These are phyloP conservation scores for Pelosia muscerda DNA, from an alignment of 2,888 invertebrate species.

Conservation along the genomic window DNA sequence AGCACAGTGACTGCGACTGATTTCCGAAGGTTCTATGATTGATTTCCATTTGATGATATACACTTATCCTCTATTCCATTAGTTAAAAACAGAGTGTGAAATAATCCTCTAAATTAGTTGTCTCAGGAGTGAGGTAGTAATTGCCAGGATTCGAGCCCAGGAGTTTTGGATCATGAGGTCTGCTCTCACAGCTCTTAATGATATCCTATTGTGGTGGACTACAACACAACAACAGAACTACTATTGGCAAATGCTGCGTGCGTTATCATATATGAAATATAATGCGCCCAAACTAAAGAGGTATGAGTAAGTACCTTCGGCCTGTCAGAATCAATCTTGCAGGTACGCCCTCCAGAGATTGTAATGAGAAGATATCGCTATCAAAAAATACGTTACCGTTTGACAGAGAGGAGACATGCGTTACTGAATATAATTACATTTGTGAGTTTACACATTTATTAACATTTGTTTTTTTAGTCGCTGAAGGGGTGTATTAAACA, in stretches of 20 bases:
- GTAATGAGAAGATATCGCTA: conserved; percentile 25
- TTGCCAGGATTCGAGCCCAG: too few species aligned
- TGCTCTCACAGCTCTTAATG: too few species aligned
- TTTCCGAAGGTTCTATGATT: background rate
- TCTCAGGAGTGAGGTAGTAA: background rate
- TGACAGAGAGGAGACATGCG: conserved; percentile 7
- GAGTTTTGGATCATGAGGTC: too few species aligned
- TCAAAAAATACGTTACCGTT: conserved; percentile 21
- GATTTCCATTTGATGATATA: background rate
- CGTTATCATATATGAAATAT: background rate
- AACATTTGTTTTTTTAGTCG: too few species aligned
- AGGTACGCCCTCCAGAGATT: conserved; percentile 10
- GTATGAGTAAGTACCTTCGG: background rate
- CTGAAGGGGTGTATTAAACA: too few species aligned
- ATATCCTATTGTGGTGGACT: too few species aligned
- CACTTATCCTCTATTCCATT: background rate
- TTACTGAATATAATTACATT: conserved; percentile 17
- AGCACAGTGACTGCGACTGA: background rate
- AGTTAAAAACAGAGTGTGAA: background rate
- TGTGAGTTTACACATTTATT: conserved; percentile 14
- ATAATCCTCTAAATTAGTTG: background rate
- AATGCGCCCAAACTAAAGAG: background rate
- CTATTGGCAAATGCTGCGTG: background rate
- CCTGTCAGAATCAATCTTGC: conserved; percentile 14
- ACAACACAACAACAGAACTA: background rate